Percentiles rank a stretch among this genome's conserved stretches.
These are phyloP conservation scores for Malurus splendens DNA, from an alignment of 2,797 vertebrate genomes.

Conservation along the genomic window DNA sequence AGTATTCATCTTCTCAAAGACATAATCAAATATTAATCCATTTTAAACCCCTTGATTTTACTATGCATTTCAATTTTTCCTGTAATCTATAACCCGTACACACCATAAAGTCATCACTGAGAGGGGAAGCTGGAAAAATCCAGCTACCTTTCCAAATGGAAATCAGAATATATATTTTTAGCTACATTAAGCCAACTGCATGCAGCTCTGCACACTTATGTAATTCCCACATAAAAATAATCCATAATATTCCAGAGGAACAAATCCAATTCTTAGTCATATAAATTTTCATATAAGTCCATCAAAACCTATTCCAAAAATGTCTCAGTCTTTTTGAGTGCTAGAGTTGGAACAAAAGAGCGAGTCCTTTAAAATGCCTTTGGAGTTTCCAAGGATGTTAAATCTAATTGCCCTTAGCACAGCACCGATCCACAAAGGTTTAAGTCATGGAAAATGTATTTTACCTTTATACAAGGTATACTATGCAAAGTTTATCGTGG, in stretches of 20 bases:
- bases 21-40: slow-evolving; percentile 47
- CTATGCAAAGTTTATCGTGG: slow-evolving; percentile 63
- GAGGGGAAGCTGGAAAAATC: slow-evolving; percentile 59
- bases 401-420: slow-evolving; percentile 68
- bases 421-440: slow-evolving; percentile 66
- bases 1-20: background rate
- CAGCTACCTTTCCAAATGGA: slow-evolving; percentile 67
- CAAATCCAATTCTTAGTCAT: slow-evolving; percentile 74
- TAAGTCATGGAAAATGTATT: slow-evolving; percentile 74
- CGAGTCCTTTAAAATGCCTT: slow-evolving; percentile 66
- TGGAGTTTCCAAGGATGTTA: slow-evolving; percentile 73
- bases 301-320: slow-evolving; percentile 76
- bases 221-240: slow-evolving; percentile 77
- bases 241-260: slow-evolving; percentile 76
- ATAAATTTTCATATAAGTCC: slow-evolving; percentile 75
- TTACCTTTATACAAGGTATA: slow-evolving; percentile 68
- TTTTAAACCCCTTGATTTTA: slow-evolving; percentile 42
- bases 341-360: slow-evolving; percentile 66
- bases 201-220: slow-evolving; percentile 71
- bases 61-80: slow-evolving; percentile 58
- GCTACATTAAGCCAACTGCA: slow-evolving; percentile 73
- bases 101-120: slow-evolving; percentile 63
- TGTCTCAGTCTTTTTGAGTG: slow-evolving; percentile 71
- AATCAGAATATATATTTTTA: slow-evolving; percentile 74
- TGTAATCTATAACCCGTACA: slow-evolving; percentile 58